Conservation (phyloP, 2,797 vertebrate species). For the Tolypeutes matacus region DNA sequence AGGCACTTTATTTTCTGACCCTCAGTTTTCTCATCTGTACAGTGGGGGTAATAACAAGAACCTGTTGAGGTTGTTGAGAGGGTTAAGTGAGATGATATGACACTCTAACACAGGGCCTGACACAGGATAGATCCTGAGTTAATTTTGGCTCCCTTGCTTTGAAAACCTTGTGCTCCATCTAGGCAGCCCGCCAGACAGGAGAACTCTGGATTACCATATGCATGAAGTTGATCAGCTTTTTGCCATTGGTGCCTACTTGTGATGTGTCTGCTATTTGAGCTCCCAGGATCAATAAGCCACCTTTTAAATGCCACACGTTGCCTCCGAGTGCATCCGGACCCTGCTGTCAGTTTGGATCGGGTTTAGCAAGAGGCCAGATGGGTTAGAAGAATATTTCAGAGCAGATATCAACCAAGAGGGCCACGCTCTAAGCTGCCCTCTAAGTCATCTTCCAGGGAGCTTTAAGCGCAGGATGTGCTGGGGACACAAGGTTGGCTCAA, state of each 20-base stretch:
- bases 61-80: background rate
- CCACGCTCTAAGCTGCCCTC: background rate
- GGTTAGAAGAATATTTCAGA: background rate
- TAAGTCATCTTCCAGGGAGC: background rate
- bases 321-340: background rate
- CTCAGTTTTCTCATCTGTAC: background rate
- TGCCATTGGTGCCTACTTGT: background rate
- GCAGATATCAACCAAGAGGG: background rate
- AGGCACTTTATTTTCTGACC: background rate
- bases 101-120: background rate
- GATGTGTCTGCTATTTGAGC: background rate
- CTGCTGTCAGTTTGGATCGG: slow-evolving; percentile 8
- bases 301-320: background rate
- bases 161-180: background rate
- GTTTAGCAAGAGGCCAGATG: slow-evolving; percentile 1
- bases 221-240: background rate
- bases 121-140: background rate
- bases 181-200: background rate
- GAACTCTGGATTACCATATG: background rate
- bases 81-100: background rate
- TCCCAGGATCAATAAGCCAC: slow-evolving; percentile 23
- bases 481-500: background rate
- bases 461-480: background rate
- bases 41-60: background rate
- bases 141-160: background rate